Evolutionary conservation across 2,113 vertebrate genomes (phyloP).

Genomic region (Balaeniceps rex): DNA sequence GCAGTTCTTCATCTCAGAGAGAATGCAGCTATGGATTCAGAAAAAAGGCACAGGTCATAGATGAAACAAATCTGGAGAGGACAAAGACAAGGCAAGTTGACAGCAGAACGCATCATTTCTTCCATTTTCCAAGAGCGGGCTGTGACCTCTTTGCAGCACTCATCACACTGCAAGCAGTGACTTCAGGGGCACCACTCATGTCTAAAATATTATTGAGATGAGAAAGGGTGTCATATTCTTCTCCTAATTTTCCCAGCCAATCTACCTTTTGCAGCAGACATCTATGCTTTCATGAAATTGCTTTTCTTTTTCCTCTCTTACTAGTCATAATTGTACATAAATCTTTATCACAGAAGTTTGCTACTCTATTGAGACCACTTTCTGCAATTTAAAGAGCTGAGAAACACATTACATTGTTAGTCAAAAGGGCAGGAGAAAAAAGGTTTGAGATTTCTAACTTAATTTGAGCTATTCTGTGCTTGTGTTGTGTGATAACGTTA

Average conservation of each 20-base stretch:
- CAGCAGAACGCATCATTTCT: not conserved
- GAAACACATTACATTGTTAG: conserved; percentile 6
- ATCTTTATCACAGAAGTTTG: conserved; percentile 15
- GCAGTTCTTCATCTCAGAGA: not conserved
- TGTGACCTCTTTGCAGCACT: not conserved
- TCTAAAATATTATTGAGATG: not conserved
- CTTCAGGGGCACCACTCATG: not conserved
- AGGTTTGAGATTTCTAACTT: conserved; percentile 18
- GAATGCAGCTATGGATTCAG: not conserved
- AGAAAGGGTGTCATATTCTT: not conserved
- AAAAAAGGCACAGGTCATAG: not conserved
- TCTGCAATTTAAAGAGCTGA: not conserved
- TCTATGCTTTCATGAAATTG: not conserved
- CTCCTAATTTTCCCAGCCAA: not conserved
- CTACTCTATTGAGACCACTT: conserved; percentile 8
- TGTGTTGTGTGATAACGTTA: not conserved
- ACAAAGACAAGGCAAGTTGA: not conserved
- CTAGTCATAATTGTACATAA: not conserved
- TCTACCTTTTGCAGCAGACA: not conserved
- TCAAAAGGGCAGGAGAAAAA: conserved; percentile 19
- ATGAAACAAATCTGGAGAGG: not conserved
- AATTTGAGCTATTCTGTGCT: conserved; percentile 18
- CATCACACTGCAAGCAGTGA: not conserved
- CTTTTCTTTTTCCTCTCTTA: not conserved
- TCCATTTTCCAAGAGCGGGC: not conserved